Evolutionary conservation across 2,113 vertebrate species (phyloP).

Genomic region (Tragelaphus strepsiceros): DNA sequence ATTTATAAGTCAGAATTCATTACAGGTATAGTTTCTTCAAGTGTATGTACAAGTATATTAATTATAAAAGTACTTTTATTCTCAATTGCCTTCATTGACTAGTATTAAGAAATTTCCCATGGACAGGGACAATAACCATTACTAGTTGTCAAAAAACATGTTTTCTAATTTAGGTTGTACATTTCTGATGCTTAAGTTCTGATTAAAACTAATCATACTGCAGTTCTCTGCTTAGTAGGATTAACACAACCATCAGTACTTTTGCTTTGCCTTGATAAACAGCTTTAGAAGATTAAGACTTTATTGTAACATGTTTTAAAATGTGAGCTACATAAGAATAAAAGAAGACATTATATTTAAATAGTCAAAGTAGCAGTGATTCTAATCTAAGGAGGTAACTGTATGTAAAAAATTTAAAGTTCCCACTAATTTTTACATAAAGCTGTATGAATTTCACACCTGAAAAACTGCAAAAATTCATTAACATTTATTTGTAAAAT

Average conservation of each 20-base stretch:
- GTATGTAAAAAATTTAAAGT: conserved; percentile 50
- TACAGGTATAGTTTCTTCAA: not conserved
- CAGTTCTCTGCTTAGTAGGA: not conserved
- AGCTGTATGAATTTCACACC: conserved; percentile 66
- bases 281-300: not conserved
- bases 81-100: not conserved
- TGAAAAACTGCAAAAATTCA: conserved; percentile 68
- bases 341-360: conserved; percentile 45
- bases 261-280: not conserved
- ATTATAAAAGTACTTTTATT: conserved; percentile 2
- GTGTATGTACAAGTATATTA: not conserved
- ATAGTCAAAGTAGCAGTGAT: conserved; percentile 43
- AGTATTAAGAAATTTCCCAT: not conserved
- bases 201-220: conserved; percentile 1
- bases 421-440: conserved; percentile 60
- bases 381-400: conserved; percentile 35
- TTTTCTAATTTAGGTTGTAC: not conserved
- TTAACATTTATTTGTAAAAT: conserved; percentile 61
- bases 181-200: conserved; percentile 32
- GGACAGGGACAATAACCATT: not conserved
- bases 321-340: not conserved
- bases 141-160: conserved; percentile 2
- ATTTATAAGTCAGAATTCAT: not conserved
- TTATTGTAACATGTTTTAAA: not conserved
- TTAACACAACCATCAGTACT: not conserved